Evolutionary conservation across 2,888 invertebrate species (phyloP), one percentile per base, ranked within the genome.

Genomic region (Morinoia aosen): DNA sequence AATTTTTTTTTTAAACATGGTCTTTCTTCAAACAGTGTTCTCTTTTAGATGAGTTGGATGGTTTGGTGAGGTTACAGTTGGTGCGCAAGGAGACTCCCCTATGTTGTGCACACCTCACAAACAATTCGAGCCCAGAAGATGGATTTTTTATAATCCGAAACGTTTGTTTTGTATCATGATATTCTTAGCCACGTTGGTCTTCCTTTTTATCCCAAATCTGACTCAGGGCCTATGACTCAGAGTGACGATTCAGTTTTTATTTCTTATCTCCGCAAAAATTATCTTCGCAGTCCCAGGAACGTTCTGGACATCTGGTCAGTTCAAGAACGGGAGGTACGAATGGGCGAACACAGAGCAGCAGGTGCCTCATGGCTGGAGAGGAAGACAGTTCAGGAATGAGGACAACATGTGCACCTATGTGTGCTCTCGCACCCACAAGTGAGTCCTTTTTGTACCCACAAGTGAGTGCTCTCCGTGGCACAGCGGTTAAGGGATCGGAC

Each of bases 241-340:
- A 33, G 33, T 25, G 16, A 76, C 25, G 16, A 61, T 76, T 10
- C 25, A 2, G 25, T 33, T 76, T 7, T 25, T 0, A 3, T 76
- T 76, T 33, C 19, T 64, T 5, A 76, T 76, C 8, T 76, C 76
- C 25, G 19, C 33, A 33, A 76, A 76, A 16, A 61, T 61, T 61
- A 10, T 33, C 76, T 76, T 0, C 2, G 39, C 90, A 90, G 90
- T 90, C 40, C 90, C 90, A 39, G 90, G 90, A 48, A 90, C 90
- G 33, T 90, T 48, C 90, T 90, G 90, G 90, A 90, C 90, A 19
- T 90, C 90, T 10, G 90, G 90, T 48, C 90, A 25, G 40, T 90
- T 48, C 40, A 4, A 90, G 90, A 48, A 40, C 16, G 90, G 33
- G 33, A 40, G 25, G 90, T 90, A 19, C 33, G 2, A 48, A 39